Evolutionary conservation across 2,888 invertebrate species (phyloP).

Genomic region (Pterostichus niger): DNA sequence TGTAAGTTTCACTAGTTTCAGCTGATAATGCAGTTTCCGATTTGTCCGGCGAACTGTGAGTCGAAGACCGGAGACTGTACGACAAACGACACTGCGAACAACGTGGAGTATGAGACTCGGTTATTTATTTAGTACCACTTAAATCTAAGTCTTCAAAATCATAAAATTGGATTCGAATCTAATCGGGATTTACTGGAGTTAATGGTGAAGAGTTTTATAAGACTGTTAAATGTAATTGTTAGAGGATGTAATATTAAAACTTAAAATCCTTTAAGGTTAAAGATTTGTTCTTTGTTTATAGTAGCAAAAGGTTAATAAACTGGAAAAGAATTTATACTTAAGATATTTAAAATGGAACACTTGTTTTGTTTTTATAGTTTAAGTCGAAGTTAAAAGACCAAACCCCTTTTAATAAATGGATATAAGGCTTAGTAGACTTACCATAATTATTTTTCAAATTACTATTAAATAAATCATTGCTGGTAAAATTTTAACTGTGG

Average conservation of each 20-base stretch:
- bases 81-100: conserved; percentile 1
- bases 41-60: conserved; percentile 44
- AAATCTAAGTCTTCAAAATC: conserved; percentile 15
- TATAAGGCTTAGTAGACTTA: no score
- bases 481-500: no score
- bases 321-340: no score
- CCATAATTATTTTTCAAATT: no score
- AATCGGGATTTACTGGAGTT: conserved; percentile 1
- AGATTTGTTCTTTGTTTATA: no score
- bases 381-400: no score
- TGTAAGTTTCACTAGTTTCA: conserved; percentile 52
- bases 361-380: no score
- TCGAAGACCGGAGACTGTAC: background rate
- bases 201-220: background rate
- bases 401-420: no score
- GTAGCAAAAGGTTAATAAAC: no score
- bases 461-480: no score
- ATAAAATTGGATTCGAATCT: conserved; percentile 41
- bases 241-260: background rate
- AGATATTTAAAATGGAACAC: no score
- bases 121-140: conserved; percentile 45
- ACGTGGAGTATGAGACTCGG: background rate
- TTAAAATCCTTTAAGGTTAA: background rate
- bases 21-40: conserved; percentile 64
- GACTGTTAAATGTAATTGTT: background rate